Evolutionary conservation across 2,113 vertebrate genomes (phyloP).

Genomic region (Microcebus jonahi): DNA sequence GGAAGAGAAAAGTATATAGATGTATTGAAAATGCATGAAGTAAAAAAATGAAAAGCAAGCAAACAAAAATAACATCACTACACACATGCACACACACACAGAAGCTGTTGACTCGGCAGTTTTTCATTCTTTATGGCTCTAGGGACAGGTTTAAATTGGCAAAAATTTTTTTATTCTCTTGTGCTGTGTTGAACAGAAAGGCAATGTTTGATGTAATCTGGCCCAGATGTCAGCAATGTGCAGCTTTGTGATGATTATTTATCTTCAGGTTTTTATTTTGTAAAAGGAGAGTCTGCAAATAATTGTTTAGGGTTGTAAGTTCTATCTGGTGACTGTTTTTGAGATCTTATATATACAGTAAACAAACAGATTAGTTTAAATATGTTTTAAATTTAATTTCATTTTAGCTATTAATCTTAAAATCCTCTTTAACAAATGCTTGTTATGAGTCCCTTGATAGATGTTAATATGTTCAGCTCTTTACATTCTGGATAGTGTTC

Average conservation of each 20-base stretch:
- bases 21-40: conserved; percentile 55
- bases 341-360: conserved; percentile 36
- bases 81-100: not conserved
- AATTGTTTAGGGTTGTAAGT: conserved; percentile 29
- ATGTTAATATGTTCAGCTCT: conserved; percentile 49
- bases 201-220: conserved; percentile 70
- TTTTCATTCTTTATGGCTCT: conserved; percentile 74
- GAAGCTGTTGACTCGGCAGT: conserved; percentile 68
- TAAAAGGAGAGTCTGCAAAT: conserved; percentile 54
- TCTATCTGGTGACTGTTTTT: conserved; percentile 2
- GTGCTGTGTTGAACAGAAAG: conserved; percentile 64
- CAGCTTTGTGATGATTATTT: conserved; percentile 53
- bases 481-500: conserved; percentile 55
- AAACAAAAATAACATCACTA: not conserved
- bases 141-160: conserved; percentile 73
- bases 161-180: conserved; percentile 43
- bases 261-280: conserved; percentile 43
- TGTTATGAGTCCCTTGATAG: conserved; percentile 58
- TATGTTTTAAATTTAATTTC: conserved; percentile 68
- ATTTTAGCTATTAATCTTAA: conserved; percentile 75
- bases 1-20: conserved; percentile 22
- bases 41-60: conserved; percentile 59
- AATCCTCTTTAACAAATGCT: conserved; percentile 65
- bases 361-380: conserved; percentile 52
- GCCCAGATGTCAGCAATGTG: conserved; percentile 47